These are phyloP conservation scores for Anagrus nilaparvatae DNA, from an alignment of 1,140 invertebrate species.

Conservation along the genomic window DNA sequence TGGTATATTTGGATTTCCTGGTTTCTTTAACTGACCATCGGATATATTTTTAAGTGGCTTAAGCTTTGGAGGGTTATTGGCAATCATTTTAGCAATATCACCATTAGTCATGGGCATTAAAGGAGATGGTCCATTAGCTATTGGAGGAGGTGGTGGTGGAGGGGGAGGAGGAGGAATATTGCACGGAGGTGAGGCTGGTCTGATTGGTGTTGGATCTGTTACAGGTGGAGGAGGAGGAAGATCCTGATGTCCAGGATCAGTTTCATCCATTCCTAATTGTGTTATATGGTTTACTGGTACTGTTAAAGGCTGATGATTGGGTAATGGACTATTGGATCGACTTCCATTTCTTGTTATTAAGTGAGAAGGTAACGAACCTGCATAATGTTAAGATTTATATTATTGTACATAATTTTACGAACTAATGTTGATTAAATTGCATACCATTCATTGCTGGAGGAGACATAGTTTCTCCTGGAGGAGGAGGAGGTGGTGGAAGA, in stretches of 20 bases:
- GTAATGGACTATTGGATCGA: conserved; percentile 39
- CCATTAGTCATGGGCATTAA: conserved; percentile 45
- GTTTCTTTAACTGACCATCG: conserved; percentile 38
- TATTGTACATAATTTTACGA: too few species aligned
- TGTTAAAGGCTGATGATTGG: conserved; percentile 41
- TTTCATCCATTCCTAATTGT: conserved; percentile 33
- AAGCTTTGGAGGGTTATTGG: conserved; percentile 46
- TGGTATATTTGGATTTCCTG: conserved; percentile 41
- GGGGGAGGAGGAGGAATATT: conserved; percentile 44
- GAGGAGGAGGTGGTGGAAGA: conserved; percentile 81
- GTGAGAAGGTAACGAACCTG: conserved; percentile 43
- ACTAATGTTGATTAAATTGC: too few species aligned
- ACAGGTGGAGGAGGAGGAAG: conserved; percentile 44
- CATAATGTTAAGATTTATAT: too few species aligned
- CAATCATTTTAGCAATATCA: conserved; percentile 49
- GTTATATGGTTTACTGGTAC: conserved; percentile 15
- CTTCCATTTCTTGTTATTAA: conserved; percentile 37
- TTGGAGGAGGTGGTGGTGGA: conserved; percentile 43
- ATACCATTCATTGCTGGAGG: conserved; percentile 41
- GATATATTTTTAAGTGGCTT: conserved; percentile 46
- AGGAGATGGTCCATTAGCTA: conserved; percentile 42
- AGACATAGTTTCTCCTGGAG: conserved; percentile 52
- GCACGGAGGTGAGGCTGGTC: conserved; percentile 43
- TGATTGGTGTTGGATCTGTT: conserved; percentile 49
- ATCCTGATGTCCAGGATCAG: conserved; percentile 35